These are phyloP conservation scores for Onychomys arenicola DNA, from an alignment of 2,797 vertebrate species.

Conservation along the genomic window DNA sequence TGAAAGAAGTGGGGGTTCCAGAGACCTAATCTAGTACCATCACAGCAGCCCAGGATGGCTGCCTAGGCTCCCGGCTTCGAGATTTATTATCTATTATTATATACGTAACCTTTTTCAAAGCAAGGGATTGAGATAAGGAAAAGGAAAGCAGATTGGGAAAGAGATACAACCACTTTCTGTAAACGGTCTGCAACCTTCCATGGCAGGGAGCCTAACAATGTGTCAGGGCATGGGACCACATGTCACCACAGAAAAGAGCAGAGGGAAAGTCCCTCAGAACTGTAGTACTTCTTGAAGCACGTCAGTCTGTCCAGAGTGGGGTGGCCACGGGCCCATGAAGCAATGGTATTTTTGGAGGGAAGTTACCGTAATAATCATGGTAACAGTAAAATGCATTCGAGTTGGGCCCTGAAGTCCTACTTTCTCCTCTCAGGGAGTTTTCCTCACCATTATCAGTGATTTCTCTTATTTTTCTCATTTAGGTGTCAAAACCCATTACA, in stretches of 20 bases:
- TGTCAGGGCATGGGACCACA: not conserved
- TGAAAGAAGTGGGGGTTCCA: not conserved
- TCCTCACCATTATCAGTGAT: not conserved
- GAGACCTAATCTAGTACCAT: not conserved
- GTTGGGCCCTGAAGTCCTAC: not conserved
- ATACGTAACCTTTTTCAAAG: slow-evolving; percentile 19
- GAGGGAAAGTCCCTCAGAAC: not conserved
- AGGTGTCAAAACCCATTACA: not conserved
- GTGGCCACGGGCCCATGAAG: not conserved
- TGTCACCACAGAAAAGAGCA: not conserved
- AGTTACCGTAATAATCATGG: not conserved
- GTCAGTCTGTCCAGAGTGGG: not conserved
- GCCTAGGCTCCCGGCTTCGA: not conserved
- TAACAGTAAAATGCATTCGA: not conserved
- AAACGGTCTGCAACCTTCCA: not conserved
- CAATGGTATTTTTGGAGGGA: not conserved
- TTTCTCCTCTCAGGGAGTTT: not conserved
- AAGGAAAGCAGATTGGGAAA: slow-evolving; percentile 55
- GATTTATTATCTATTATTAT: not conserved
- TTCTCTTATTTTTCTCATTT: slow-evolving; percentile 44
- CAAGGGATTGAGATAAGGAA: slow-evolving; percentile 45
- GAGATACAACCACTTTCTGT: slow-evolving; percentile 24
- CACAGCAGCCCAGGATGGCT: not conserved
- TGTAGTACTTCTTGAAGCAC: not conserved
- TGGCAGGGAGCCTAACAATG: not conserved